Evolutionary conservation across 2,797 vertebrate genomes (phyloP).

Genomic region (Strix occidentalis): DNA sequence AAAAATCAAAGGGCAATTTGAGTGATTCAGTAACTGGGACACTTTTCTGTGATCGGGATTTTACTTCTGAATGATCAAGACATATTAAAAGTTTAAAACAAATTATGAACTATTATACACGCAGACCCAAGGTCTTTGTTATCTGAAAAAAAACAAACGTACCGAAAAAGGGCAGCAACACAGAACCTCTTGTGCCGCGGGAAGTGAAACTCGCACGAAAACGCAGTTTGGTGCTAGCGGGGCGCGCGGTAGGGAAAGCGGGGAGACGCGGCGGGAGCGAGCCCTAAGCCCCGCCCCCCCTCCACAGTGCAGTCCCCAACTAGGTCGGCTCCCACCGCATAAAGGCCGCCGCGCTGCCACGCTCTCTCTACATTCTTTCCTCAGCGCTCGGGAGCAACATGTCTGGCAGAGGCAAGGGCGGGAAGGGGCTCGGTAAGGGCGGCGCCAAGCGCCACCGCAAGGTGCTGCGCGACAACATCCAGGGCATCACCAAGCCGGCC

Average conservation of each 20-base stretch:
- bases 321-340: fast-evolving
- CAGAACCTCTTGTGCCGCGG: fast-evolving
- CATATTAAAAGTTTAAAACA: fast-evolving
- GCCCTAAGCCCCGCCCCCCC: fast-evolving
- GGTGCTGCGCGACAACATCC: slow-evolving; percentile 67
- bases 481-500: slow-evolving; percentile 74
- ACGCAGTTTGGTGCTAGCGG: fast-evolving
- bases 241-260: fast-evolving
- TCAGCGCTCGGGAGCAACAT: fast-evolving
- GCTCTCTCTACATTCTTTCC: fast-evolving
- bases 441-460: slow-evolving; percentile 32
- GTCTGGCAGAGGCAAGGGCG: not conserved
- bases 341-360: fast-evolving
- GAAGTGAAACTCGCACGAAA: fast-evolving
- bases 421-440: no score
- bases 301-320: not conserved
- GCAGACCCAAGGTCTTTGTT: fast-evolving
- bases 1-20: not conserved
- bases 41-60: fast-evolving
- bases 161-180: fast-evolving
- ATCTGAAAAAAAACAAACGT: fast-evolving
- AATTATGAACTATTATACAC: fast-evolving
- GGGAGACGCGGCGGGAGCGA: fast-evolving
- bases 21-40: fast-evolving
- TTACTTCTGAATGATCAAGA: not conserved